These are phyloP conservation scores for Busseola fusca DNA, from an alignment of 2,888 invertebrate genomes.

Conservation along the genomic window DNA sequence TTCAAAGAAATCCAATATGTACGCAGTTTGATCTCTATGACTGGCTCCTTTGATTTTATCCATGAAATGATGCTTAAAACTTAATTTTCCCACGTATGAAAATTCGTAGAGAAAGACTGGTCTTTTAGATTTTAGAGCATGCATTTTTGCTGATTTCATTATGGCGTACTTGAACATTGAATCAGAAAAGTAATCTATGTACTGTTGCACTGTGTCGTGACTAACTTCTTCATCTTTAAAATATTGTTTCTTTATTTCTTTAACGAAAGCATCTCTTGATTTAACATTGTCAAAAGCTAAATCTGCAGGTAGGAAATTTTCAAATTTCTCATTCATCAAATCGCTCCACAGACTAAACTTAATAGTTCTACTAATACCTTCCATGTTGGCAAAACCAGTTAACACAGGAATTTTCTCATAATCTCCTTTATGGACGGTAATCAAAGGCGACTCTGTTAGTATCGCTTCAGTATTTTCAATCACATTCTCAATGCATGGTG, in stretches of 20 bases:
- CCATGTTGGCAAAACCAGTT: slow-evolving; percentile 82
- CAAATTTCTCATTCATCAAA: slow-evolving; percentile 81
- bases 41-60: slow-evolving; percentile 81
- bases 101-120: slow-evolving; percentile 82
- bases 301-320: slow-evolving; percentile 80
- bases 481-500: slow-evolving; percentile 81
- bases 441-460: slow-evolving; percentile 80
- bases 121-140: slow-evolving; percentile 67
- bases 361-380: slow-evolving; percentile 80
- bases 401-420: slow-evolving; percentile 75
- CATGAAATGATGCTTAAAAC: slow-evolving; percentile 77
- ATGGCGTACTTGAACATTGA: slow-evolving; percentile 83
- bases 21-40: slow-evolving; percentile 83
- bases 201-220: slow-evolving; percentile 71
- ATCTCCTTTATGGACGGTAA: slow-evolving; percentile 73
- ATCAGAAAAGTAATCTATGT: slow-evolving; percentile 83
- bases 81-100: slow-evolving; percentile 79
- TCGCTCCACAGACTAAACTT: slow-evolving; percentile 79
- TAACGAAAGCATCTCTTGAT: slow-evolving; percentile 67
- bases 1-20: slow-evolving; percentile 79
- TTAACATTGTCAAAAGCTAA: slow-evolving; percentile 71
- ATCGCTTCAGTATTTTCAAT: slow-evolving; percentile 73
- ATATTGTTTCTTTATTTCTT: slow-evolving; percentile 74
- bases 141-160: slow-evolving; percentile 79
- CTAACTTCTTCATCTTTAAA: slow-evolving; percentile 76